Percentiles rank a stretch among this genome's conserved stretches.
Evolutionary conservation across 1,140 invertebrate genomes (phyloP).

Genomic region (Periplaneta americana): DNA sequence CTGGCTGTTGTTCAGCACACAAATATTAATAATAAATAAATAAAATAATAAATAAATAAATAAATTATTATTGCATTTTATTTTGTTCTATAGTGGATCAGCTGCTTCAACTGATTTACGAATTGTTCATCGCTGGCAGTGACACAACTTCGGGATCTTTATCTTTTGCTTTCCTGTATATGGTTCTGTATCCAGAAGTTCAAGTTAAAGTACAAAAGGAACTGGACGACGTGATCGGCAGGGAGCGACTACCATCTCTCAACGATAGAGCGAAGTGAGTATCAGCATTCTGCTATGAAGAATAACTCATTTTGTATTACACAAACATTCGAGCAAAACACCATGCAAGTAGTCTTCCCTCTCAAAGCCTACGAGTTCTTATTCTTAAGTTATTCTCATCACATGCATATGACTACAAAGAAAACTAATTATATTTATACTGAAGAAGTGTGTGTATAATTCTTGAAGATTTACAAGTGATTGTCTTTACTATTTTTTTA

Average conservation of each 20-base stretch:
- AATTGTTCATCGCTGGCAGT: slow-evolving; percentile 63
- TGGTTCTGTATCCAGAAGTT: slow-evolving; percentile 58
- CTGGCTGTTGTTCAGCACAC: too few species aligned
- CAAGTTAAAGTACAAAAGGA: slow-evolving; percentile 59
- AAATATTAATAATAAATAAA: too few species aligned
- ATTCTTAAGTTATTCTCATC: too few species aligned
- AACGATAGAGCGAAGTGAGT: slow-evolving; percentile 42
- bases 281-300: background rate
- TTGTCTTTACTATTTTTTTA: too few species aligned
- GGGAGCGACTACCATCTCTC: slow-evolving; percentile 44
- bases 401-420: too few species aligned
- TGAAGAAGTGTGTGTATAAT: too few species aligned
- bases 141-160: slow-evolving; percentile 63
- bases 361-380: background rate
- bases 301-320: background rate
- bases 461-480: too few species aligned
- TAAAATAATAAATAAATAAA: too few species aligned
- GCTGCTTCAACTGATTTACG: slow-evolving; percentile 55
- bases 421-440: too few species aligned
- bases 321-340: background rate
- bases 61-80: too few species aligned
- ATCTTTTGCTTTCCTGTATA: slow-evolving; percentile 52
- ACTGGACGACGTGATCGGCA: slow-evolving; percentile 59
- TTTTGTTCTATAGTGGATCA: slow-evolving; percentile 60
- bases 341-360: slow-evolving; percentile 10